Base-by-base conservation (phyloP, 2,113 vertebrate species). In the Toxotes jaculatrix region DNA sequence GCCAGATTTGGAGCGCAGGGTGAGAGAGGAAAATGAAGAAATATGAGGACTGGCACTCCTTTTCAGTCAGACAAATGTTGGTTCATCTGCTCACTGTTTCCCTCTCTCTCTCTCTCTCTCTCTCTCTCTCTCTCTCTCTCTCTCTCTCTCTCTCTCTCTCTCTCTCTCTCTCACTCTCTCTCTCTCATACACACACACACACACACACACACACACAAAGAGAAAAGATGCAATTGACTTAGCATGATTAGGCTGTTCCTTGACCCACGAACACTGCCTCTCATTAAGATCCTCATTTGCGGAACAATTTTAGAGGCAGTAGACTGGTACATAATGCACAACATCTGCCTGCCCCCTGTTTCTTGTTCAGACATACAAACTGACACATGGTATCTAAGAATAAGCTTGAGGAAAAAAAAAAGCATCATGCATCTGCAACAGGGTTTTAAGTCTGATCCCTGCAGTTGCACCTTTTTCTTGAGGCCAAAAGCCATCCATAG, bases 211-310 rank as follows among this genome's bases (percentile, higher is more conserved):
- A 36, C 10, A 74, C 40, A 79, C 38, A 76, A 43, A 82, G 65
- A 84, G 79, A 84, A 78, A 87, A 93, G 70, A 91, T 88, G 81
- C 89, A 91, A 93, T 94, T 92, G 93, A 92, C 89, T 93, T 90
- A 93, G 87, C 80, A 85, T 92, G 90, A 94, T 94, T 93, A 93
- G 85, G 88, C 87, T 92, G 88, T 92, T 93, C 88, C 88, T 87
- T 93, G 91, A 95, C 93, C 93, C 90, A 86, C 86, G 76, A 86
- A 90, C 89, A 89, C 80, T 77, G 88, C 83, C 90, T 88, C 87
- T 94, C 94, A 93, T 95, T 94, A 95, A 90, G 91, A 91, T 87
- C 79, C 91, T 95, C 92, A 92, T 95, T 93, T 93, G 88, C 64
- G 74, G 87, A 88, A 90, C 86, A 91, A 93, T 95, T 94, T 93